These are phyloP conservation scores for Akabosia matsudoensis DNA, from an alignment of 1,140 invertebrate species.

Conservation along the genomic window DNA sequence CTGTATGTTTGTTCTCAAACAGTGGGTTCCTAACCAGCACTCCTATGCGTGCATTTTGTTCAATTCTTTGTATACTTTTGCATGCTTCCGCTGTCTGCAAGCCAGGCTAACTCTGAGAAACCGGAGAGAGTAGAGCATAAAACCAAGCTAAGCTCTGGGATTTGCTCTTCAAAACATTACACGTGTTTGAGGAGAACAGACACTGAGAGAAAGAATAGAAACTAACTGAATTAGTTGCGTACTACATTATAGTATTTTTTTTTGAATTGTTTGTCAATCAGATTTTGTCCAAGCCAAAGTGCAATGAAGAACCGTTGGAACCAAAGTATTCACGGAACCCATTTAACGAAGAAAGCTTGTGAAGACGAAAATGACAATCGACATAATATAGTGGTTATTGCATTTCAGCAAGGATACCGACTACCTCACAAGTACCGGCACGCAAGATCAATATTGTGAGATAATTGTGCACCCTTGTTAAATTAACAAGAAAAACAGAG, in stretches of 20 bases:
- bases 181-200: slow-evolving; percentile 34
- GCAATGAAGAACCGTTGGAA: no score
- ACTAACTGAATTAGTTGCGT: background rate
- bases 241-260: background rate
- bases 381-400: no score
- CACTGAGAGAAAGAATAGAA: background rate
- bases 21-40: background rate
- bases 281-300: no score
- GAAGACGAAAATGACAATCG: no score
- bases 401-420: no score
- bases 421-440: no score
- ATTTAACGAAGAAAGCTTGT: no score
- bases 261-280: no score
- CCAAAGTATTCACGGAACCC: no score
- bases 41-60: background rate
- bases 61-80: slow-evolving; percentile 2
- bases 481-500: no score
- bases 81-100: background rate
- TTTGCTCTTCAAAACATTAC: slow-evolving; percentile 42
- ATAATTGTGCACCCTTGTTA: no score
- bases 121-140: slow-evolving; percentile 19
- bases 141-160: slow-evolving; percentile 20
- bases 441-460: no score
- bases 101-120: background rate
- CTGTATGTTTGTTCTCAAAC: background rate